Evolutionary conservation across 2,888 invertebrate species (phyloP).

Genomic region (Habroteleia sp.): DNA sequence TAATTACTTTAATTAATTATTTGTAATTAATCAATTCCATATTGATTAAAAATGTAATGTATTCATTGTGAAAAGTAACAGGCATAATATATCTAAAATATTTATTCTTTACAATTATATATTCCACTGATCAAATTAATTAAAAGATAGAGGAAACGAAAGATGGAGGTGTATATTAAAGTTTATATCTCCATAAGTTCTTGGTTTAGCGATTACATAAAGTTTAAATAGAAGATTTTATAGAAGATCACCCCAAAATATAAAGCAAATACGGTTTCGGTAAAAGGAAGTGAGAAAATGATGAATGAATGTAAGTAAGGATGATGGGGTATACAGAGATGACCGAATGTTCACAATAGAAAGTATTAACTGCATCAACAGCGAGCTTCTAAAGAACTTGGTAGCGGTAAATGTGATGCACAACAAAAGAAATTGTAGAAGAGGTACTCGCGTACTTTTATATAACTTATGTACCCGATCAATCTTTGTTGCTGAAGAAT

Average conservation of each 20-base stretch:
- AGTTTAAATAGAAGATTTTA: slow-evolving; percentile 52
- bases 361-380: slow-evolving; percentile 58
- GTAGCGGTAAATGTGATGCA: slow-evolving; percentile 48
- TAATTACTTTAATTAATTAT: no score
- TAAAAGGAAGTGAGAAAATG: slow-evolving; percentile 8
- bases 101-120: no score
- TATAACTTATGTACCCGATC: slow-evolving; percentile 24
- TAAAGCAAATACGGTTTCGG: slow-evolving; percentile 16
- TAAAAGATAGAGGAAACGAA: slow-evolving; percentile 13
- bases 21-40: no score
- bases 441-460: slow-evolving; percentile 33
- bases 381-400: slow-evolving; percentile 42
- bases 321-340: slow-evolving; percentile 42
- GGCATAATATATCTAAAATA: no score
- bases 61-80: no score
- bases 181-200: slow-evolving; percentile 35
- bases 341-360: slow-evolving; percentile 47
- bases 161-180: slow-evolving; percentile 25
- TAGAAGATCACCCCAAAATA: slow-evolving; percentile 14
- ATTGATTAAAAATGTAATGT: no score
- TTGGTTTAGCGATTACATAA: slow-evolving; percentile 26
- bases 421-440: slow-evolving; percentile 28
- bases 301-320: slow-evolving; percentile 42
- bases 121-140: no score
- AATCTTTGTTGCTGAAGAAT: slow-evolving; percentile 19